phyloP scores from a whole-genome alignment of 2,797 vertebrate species.

The Onychomys leucogaster region DNA sequence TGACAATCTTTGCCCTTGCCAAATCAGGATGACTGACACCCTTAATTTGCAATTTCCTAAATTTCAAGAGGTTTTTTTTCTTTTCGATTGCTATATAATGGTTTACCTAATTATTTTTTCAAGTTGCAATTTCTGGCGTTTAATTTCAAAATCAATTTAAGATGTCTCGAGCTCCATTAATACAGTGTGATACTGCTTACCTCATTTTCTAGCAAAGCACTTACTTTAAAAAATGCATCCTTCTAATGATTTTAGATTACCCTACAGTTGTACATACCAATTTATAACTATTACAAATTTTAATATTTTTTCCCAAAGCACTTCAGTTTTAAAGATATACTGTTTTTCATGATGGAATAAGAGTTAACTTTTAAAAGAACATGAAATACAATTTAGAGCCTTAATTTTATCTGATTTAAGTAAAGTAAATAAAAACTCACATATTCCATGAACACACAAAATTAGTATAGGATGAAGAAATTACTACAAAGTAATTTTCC shows the following conservation, averaged over 20 bases:
- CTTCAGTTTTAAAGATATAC: constrained; percentile 84
- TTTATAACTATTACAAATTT: constrained; percentile 88
- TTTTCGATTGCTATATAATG: constrained; percentile 86
- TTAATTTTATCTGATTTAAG: constrained; percentile 78
- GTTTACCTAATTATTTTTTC: constrained; percentile 87
- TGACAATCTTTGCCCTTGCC: constrained; percentile 82
- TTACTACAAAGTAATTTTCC: constrained; percentile 52
- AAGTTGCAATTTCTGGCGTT: constrained; percentile 86
- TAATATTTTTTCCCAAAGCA: constrained; percentile 83
- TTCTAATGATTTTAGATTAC: constrained; percentile 89
- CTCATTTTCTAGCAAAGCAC: constrained; percentile 85
- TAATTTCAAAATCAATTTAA: constrained; percentile 89
- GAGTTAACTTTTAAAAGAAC: constrained; percentile 77
- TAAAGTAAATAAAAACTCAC: constrained; percentile 84
- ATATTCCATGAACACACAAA: constrained; percentile 80
- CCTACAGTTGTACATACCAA: constrained; percentile 87
- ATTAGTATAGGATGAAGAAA: constrained; percentile 1
- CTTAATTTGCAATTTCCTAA: constrained; percentile 83
- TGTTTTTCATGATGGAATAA: constrained; percentile 78
- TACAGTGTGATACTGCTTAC: constrained; percentile 83
- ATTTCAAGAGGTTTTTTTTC: constrained; percentile 79
- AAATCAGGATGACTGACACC: constrained; percentile 85
- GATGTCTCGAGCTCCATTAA: constrained; percentile 87
- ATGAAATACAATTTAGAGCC: constrained; percentile 81
- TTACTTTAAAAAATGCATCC: constrained; percentile 86